Evolutionary conservation across 2,888 invertebrate genomes (phyloP).

Genomic region (Drosophila acutilabella): DNA sequence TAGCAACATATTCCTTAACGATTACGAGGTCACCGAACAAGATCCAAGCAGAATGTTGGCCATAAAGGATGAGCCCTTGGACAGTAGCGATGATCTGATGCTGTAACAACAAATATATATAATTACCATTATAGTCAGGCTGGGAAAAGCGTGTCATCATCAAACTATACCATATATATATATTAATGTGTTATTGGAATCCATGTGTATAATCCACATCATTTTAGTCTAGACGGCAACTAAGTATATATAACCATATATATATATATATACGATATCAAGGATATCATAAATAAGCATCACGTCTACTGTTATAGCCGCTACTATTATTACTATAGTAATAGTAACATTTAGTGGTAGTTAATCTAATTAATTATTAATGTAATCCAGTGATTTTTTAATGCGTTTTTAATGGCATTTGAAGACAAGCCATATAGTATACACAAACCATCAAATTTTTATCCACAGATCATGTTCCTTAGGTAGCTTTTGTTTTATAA

Average conservation of each 20-base stretch:
- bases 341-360: slow-evolving; percentile 25
- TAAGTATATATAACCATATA: no score
- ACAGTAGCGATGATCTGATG: slow-evolving; percentile 58
- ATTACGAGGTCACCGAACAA: slow-evolving; percentile 27
- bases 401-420: slow-evolving; percentile 32
- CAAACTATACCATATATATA: slow-evolving; percentile 12
- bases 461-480: slow-evolving; percentile 63
- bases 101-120: slow-evolving; percentile 49
- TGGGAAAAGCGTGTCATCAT: slow-evolving; percentile 31
- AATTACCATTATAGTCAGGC: slow-evolving; percentile 13
- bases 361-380: slow-evolving; percentile 32
- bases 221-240: slow-evolving; percentile 31
- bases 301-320: slow-evolving; percentile 31
- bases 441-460: not conserved
- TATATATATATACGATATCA: no score
- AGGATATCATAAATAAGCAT: slow-evolving; percentile 22
- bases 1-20: slow-evolving; percentile 72
- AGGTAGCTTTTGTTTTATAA: slow-evolving; percentile 53
- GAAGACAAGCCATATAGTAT: slow-evolving; percentile 36
- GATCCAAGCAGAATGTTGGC: slow-evolving; percentile 37
- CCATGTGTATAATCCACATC: slow-evolving; percentile 47
- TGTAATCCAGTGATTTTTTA: slow-evolving; percentile 40
- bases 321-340: slow-evolving; percentile 20
- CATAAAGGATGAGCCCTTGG: slow-evolving; percentile 66
- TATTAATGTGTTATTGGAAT: slow-evolving; percentile 25